These are phyloP conservation scores for Leucosticte australis DNA, from an alignment of 2,113 vertebrate species.

Conservation along the genomic window DNA sequence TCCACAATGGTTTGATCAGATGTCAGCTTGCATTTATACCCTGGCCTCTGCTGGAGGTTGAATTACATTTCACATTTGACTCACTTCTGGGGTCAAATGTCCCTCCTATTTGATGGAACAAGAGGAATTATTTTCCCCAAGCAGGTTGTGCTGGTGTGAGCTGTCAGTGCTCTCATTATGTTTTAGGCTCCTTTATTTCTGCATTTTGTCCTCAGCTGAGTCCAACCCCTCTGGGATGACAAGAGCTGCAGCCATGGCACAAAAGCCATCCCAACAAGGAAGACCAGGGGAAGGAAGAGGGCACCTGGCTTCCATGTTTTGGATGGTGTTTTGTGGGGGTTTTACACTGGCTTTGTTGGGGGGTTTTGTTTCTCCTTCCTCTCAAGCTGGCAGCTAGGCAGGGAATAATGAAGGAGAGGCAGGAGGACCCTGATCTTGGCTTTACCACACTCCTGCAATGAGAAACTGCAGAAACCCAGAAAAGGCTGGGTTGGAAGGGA, in stretches of 20 bases:
- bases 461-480: background rate
- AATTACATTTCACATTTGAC: slow-evolving; percentile 85
- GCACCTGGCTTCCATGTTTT: background rate
- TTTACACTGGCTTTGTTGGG: background rate
- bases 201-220: background rate
- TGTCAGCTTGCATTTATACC: slow-evolving; percentile 83
- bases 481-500: background rate
- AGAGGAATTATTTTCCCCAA: slow-evolving; percentile 76
- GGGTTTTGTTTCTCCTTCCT: background rate
- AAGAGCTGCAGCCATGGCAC: background rate
- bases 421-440: background rate
- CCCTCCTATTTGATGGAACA: slow-evolving; percentile 81
- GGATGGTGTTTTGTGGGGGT: background rate
- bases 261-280: background rate
- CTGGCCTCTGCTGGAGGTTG: slow-evolving; percentile 78
- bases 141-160: background rate
- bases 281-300: background rate
- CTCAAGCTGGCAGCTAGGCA: background rate
- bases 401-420: background rate
- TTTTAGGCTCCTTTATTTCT: background rate
- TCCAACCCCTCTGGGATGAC: background rate
- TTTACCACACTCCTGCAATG: background rate
- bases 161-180: slow-evolving; percentile 46
- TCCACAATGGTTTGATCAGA: slow-evolving; percentile 78
- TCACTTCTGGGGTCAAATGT: slow-evolving; percentile 80